A percentile compares a stretch with the other conserved stretches of the same genome.
Conservation (phyloP, 1,140 invertebrate genomes). For the Penaeus vannamei region DNA sequence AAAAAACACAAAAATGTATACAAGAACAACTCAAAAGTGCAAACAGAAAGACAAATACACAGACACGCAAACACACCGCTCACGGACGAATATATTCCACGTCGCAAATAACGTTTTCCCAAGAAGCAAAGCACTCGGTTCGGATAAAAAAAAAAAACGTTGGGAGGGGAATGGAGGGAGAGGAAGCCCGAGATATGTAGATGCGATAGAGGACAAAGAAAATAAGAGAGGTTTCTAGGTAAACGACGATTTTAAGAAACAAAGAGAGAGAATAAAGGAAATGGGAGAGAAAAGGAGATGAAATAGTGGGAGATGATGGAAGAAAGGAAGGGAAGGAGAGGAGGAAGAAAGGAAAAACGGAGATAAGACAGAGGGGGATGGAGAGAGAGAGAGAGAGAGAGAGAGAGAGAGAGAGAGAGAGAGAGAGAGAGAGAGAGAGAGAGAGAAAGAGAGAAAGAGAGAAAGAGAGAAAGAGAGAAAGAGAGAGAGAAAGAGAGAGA, state of each 20-base stretch:
- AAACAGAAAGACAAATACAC: too few relatives aligned
- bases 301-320: neutral
- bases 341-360: constrained; percentile 1
- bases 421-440: neutral
- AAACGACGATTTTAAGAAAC: neutral
- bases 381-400: constrained; percentile 11
- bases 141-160: too few relatives aligned
- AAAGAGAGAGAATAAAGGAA: too few relatives aligned
- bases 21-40: too few relatives aligned
- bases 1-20: too few relatives aligned
- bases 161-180: neutral
- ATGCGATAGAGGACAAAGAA: neutral
- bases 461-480: neutral
- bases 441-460: neutral
- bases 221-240: neutral
- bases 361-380: neutral
- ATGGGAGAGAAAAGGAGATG: constrained; percentile 2
- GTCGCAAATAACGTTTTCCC: too few relatives aligned
- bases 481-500: too few relatives aligned
- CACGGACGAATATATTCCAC: too few relatives aligned
- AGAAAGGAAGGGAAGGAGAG: too few relatives aligned
- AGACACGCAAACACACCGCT: too few relatives aligned
- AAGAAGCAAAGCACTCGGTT: too few relatives aligned
- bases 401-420: constrained; percentile 6
- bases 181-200: too few relatives aligned